Evolutionary conservation across 2,113 vertebrate genomes (phyloP).

Genomic region (Passer montanus): DNA sequence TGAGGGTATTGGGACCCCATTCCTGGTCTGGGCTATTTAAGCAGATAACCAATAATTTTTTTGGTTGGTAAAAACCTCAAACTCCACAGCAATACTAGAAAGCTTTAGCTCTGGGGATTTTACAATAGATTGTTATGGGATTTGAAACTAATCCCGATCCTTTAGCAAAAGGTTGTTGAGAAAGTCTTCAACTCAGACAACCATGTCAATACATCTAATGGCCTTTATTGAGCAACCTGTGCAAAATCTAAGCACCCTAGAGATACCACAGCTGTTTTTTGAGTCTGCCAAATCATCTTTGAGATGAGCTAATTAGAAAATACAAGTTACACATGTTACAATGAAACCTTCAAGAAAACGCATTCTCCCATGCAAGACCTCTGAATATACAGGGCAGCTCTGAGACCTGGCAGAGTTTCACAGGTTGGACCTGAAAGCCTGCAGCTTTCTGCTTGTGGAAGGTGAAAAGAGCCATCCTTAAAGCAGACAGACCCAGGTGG

Average conservation of each 20-base stretch:
- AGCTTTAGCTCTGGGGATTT: not conserved
- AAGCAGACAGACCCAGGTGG: not conserved
- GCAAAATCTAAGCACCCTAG: not conserved
- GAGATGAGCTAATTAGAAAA: not conserved
- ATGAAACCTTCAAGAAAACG: not conserved
- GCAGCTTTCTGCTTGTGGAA: not conserved
- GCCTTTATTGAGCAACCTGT: not conserved
- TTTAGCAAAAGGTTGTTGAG: not conserved
- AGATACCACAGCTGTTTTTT: not conserved
- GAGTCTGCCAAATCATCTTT: not conserved
- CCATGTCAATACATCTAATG: not conserved
- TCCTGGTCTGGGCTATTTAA: not conserved
- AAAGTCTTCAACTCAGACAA: not conserved
- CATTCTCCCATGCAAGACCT: not conserved
- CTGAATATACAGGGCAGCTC: not conserved
- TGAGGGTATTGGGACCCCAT: not conserved
- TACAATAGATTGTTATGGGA: not conserved
- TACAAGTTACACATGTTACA: not conserved
- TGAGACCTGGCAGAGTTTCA: not conserved
- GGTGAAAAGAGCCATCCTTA: not conserved
- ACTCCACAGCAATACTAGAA: not conserved
- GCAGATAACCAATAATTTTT: not conserved
- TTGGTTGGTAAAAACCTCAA: not conserved
- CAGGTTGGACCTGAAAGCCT: not conserved
- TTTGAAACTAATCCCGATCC: not conserved